A percentile compares a stretch with the other conserved stretches of the same genome.
These are phyloP conservation scores for Alauda arvensis DNA, from an alignment of 2,797 vertebrate genomes.

Conservation along the genomic window DNA sequence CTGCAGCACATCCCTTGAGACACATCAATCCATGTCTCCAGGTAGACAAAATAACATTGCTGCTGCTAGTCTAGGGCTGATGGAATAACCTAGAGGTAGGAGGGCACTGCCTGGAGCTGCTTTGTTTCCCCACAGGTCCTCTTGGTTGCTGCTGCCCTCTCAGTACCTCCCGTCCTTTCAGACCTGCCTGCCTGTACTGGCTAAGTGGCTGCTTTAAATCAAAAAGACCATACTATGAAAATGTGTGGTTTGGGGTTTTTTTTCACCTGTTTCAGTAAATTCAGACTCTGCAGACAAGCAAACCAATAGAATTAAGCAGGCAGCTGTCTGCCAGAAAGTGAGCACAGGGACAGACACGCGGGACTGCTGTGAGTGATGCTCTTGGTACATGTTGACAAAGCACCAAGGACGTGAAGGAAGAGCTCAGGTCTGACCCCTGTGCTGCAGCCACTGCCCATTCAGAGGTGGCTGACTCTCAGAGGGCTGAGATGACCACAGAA, in stretches of 20 bases:
- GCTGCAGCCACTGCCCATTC: neutral
- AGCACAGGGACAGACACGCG: accelerated
- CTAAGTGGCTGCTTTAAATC: neutral
- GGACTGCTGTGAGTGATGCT: neutral
- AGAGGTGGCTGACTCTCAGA: neutral
- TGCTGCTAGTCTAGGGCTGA: neutral
- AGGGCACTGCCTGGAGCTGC: neutral
- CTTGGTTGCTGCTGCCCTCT: neutral
- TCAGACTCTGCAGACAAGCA: neutral
- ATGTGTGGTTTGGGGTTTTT: accelerated
- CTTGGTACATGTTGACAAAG: neutral
- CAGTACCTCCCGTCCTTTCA: neutral
- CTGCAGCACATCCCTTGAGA: neutral
- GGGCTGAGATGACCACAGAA: neutral
- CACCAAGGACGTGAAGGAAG: neutral
- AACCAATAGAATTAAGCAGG: neutral
- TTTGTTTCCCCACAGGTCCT: neutral
- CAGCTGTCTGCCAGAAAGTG: neutral
- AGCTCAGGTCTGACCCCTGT: neutral
- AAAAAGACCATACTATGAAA: neutral
- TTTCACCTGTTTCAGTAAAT: neutral
- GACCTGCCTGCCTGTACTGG: neutral
- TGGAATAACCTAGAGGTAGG: neutral
- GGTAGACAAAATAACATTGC: neutral
- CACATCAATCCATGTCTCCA: neutral